phyloP scores from a whole-genome alignment of 2,888 invertebrate genomes.

The Xestia c-nigrum region DNA sequence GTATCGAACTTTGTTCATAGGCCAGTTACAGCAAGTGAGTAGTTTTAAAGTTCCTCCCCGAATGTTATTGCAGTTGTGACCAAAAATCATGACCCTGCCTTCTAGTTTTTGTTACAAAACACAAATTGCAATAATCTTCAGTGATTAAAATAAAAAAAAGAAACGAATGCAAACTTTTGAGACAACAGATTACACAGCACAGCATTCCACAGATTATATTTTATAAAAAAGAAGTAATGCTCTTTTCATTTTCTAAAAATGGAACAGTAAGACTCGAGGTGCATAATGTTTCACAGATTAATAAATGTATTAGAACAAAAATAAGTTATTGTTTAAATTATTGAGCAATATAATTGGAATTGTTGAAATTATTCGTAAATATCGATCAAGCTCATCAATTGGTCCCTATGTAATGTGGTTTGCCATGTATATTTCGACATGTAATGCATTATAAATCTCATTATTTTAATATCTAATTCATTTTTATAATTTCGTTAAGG shows the following conservation, averaged over 20 bases:
- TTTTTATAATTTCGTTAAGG: slow-evolving; percentile 69
- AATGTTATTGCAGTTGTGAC: slow-evolving; percentile 77
- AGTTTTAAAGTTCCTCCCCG: slow-evolving; percentile 68
- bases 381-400: slow-evolving; percentile 44
- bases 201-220: slow-evolving; percentile 85
- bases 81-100: slow-evolving; percentile 63
- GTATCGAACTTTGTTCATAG: slow-evolving; percentile 45
- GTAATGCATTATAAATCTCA: slow-evolving; percentile 74
- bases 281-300: slow-evolving; percentile 62
- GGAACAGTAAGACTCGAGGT: slow-evolving; percentile 65
- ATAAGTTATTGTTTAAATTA: slow-evolving; percentile 63
- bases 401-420: slow-evolving; percentile 63
- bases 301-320: slow-evolving; percentile 66
- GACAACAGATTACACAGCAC: slow-evolving; percentile 73
- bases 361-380: slow-evolving; percentile 73
- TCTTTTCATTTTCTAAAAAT: slow-evolving; percentile 69
- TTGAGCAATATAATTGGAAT: slow-evolving; percentile 81
- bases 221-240: slow-evolving; percentile 67
- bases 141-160: slow-evolving; percentile 60
- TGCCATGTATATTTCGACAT: slow-evolving; percentile 68
- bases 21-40: slow-evolving; percentile 65
- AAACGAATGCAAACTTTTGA: slow-evolving; percentile 62
- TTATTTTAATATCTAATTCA: slow-evolving; percentile 72
- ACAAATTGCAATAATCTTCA: slow-evolving; percentile 77
- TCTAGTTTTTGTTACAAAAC: slow-evolving; percentile 61